These are phyloP conservation scores for Daboia siamensis DNA, from an alignment of 2,113 vertebrate genomes.

Conservation along the genomic window DNA sequence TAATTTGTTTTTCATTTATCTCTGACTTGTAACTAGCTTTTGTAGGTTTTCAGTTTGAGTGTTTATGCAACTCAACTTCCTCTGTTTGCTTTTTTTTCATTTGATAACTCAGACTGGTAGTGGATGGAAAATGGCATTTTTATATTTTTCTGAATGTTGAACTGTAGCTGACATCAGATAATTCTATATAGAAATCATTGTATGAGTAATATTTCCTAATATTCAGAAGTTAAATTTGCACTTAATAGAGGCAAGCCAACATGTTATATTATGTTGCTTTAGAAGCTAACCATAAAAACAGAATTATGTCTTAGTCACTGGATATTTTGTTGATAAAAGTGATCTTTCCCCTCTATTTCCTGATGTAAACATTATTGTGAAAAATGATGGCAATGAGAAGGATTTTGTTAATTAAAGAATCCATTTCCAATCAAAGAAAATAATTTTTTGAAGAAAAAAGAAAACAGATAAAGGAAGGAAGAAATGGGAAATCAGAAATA, in stretches of 20 bases:
- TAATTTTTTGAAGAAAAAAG: constrained; percentile 18
- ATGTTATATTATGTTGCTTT: constrained; percentile 72
- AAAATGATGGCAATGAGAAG: constrained; percentile 65
- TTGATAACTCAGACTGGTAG: not conserved
- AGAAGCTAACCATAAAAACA: constrained; percentile 75
- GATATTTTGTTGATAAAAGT: constrained; percentile 75
- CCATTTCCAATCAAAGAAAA: constrained; percentile 68
- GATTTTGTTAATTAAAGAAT: constrained; percentile 58
- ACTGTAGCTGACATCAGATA: not conserved
- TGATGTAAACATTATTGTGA: constrained; percentile 75
- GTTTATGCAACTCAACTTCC: constrained; percentile 7
- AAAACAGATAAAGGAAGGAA: constrained; percentile 35
- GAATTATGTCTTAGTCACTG: constrained; percentile 72
- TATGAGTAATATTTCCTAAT: constrained; percentile 2
- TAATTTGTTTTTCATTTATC: constrained; percentile 16
- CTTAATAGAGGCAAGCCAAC: constrained; percentile 28
- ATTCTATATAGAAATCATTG: not conserved
- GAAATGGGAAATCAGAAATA: constrained; percentile 60
- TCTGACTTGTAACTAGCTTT: not conserved
- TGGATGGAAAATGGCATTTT: not conserved
- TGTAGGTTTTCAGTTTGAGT: not conserved
- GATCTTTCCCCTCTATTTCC: constrained; percentile 65
- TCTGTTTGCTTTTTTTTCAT: constrained; percentile 16
- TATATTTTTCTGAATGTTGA: not conserved
- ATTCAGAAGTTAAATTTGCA: constrained; percentile 67